Conservation (phyloP, 2,797 vertebrate species). For the Melanotaenia parkinsoni region DNA sequence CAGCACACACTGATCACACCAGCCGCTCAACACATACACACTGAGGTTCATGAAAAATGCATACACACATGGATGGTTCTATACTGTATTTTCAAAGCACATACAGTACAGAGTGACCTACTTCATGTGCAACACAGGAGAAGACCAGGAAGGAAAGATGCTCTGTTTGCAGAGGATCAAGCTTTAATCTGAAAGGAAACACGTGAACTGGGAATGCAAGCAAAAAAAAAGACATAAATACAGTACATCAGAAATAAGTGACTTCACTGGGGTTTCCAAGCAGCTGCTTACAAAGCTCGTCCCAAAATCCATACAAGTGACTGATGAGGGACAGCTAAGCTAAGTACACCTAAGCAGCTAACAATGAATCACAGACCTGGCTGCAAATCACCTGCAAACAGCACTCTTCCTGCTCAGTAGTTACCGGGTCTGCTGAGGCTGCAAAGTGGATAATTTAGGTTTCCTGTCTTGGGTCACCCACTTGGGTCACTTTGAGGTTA, state of each 20-base stretch:
- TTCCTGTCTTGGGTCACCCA: background rate
- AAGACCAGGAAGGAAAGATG: slow-evolving; percentile 8
- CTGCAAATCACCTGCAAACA: slow-evolving; percentile 14
- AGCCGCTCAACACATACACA: slow-evolving; percentile 23
- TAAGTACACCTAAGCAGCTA: slow-evolving; percentile 39
- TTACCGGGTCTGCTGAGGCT: slow-evolving; percentile 8
- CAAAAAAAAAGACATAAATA: background rate
- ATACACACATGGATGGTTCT: slow-evolving; percentile 51
- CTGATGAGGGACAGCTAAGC: slow-evolving; percentile 21
- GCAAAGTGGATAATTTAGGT: slow-evolving; percentile 7
- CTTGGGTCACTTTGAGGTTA: slow-evolving; percentile 28
- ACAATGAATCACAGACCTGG: slow-evolving; percentile 49
- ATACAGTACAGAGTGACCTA: slow-evolving; percentile 49
- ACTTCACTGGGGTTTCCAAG: background rate
- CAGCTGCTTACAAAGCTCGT: background rate
- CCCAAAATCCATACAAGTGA: slow-evolving; percentile 43
- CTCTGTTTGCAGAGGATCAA: background rate
- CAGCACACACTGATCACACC: slow-evolving; percentile 14
- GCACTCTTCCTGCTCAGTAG: slow-evolving; percentile 7
- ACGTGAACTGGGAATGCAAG: background rate
- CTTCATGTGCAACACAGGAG: slow-evolving; percentile 55
- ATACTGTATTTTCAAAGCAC: slow-evolving; percentile 53
- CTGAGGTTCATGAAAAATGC: slow-evolving; percentile 62
- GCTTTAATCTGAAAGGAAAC: slow-evolving; percentile 26
- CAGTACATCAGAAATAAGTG: background rate